These are phyloP conservation scores for Moxostoma hubbsi DNA, from an alignment of 2,797 vertebrate genomes.

Conservation along the genomic window DNA sequence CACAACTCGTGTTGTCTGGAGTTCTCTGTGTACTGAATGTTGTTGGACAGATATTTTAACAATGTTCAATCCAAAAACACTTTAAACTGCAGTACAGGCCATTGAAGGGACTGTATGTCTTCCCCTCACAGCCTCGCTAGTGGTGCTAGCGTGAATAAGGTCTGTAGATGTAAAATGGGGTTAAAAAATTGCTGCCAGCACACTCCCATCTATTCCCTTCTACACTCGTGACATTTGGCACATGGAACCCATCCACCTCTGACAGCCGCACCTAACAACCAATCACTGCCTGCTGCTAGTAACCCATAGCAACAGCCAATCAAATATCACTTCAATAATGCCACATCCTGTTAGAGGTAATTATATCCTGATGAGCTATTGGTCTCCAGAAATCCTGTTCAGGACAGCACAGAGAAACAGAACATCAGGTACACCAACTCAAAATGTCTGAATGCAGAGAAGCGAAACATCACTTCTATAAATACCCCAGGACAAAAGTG, in stretches of 20 bases:
- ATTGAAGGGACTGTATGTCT: too few species aligned
- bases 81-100: too few species aligned
- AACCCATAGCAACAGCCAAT: slow-evolving; percentile 24
- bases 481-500: too few species aligned
- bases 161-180: neutral
- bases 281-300: slow-evolving; percentile 50
- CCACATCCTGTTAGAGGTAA: slow-evolving; percentile 41
- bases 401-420: neutral
- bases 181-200: slow-evolving; percentile 29
- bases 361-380: slow-evolving; percentile 6
- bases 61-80: too few species aligned
- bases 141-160: too few species aligned
- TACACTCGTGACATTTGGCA: slow-evolving; percentile 69
- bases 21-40: too few species aligned
- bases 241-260: slow-evolving; percentile 50
- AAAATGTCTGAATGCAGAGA: neutral
- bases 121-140: too few species aligned
- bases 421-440: neutral
- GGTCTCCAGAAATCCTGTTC: slow-evolving; percentile 8
- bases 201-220: slow-evolving; percentile 40
- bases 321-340: slow-evolving; percentile 35
- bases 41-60: neutral
- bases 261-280: slow-evolving; percentile 34
- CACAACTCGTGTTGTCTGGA: too few species aligned
- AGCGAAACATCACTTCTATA: neutral